Evolutionary conservation across 2,113 vertebrate species (phyloP).

Genomic region (Nettapus auritus): DNA sequence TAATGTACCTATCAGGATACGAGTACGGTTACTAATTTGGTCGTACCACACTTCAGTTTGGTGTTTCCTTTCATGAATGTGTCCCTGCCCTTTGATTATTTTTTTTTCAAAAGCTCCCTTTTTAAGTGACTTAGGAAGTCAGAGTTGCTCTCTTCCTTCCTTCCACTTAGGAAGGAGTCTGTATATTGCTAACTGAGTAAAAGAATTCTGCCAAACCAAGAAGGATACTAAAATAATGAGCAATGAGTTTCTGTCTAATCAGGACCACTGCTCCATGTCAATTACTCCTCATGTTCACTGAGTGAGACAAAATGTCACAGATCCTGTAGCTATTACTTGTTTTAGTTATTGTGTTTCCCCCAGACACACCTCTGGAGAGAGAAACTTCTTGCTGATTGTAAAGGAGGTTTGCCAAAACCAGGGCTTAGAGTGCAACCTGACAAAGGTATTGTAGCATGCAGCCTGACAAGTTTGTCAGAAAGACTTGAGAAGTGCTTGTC

Average conservation of each 20-base stretch:
- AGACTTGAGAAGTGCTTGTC: not conserved
- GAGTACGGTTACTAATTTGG: not conserved
- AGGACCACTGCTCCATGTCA: not conserved
- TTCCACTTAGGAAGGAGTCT: not conserved
- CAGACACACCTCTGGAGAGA: not conserved
- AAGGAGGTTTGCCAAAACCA: not conserved
- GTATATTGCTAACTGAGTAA: not conserved
- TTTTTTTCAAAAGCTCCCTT: not conserved
- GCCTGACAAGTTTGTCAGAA: not conserved
- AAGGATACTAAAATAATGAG: not conserved
- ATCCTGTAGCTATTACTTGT: not conserved
- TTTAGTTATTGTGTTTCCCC: not conserved
- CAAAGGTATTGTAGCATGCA: rapidly evolving
- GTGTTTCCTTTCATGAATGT: not conserved
- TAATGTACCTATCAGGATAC: not conserved
- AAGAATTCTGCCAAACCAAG: not conserved
- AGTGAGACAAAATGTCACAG: not conserved
- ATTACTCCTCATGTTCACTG: not conserved
- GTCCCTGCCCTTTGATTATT: not conserved
- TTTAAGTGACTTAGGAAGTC: not conserved
- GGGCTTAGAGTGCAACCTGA: not conserved
- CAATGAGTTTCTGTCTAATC: not conserved
- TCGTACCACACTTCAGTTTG: not conserved
- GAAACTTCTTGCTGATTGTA: not conserved
- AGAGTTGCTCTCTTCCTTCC: not conserved